Base-by-base conservation (phyloP, 2,888 invertebrate genomes). In the Pseudococcus longispinus region DNA sequence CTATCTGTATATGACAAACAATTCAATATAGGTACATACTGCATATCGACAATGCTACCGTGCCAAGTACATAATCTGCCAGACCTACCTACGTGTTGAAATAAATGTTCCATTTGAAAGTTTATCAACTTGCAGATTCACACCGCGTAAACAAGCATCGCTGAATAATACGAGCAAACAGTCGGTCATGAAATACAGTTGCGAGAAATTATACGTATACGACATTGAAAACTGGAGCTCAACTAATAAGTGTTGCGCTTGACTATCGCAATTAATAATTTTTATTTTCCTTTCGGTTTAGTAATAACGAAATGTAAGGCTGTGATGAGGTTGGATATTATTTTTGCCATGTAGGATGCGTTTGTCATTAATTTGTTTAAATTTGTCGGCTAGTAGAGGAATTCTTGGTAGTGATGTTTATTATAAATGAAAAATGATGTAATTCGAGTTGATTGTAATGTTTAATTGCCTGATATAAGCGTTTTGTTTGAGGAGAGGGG, bases 221-320 rank as follows among this genome's bases (percentile, higher is more conserved):
- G 77, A 80, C 77, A 26, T 80, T 80, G 77, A 80, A 80, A 80
- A 80, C 3, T 80, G 20, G 77, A 80, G 77, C 77, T 80, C 11
- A 80, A 37, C 77, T 80, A 42, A 80, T 29, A 80, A 80, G 77
- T 20, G 77, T 42, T 20, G 74, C 8, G 60, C 6, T 42, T 20
- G 29, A 80, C 77, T 80, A 42, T 80, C 77, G 77, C 42, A 80
- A 42, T 80, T 80, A 42, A 42, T 74, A 74, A 74, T 32, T 32
- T 74, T 74, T 74, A n/a, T 37, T 32, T 32, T 32, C 5, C 23
- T 60, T 20, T 60, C n/a, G 37, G 37, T 37, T 0, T 5, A 37
- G 32, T 32, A 32, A 37, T 55, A n/a, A 46, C 13, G 44, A 55
- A 55, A 55, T 55, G 15, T 60, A 23, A 51, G 20, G 23, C 20